These are phyloP conservation scores for Orcinus orca DNA, from an alignment of 2,113 vertebrate genomes.

Conservation along the genomic window DNA sequence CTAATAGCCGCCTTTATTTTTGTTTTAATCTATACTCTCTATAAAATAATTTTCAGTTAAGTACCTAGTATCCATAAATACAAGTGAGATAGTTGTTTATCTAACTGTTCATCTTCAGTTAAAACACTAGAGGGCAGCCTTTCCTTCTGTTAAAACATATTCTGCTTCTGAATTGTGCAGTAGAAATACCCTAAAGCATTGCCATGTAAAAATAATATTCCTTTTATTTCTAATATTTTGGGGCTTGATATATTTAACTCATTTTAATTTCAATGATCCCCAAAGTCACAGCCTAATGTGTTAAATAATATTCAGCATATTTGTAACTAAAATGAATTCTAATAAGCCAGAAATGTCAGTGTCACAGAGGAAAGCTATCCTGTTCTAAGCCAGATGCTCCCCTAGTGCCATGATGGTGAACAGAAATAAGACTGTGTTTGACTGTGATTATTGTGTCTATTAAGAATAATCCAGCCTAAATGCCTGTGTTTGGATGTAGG, in stretches of 20 bases:
- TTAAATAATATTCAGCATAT: neutral
- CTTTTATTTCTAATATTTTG: neutral
- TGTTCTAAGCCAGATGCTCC: neutral
- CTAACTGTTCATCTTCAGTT: conserved; percentile 58
- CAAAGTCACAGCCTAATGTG: neutral
- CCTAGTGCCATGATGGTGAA: fast-evolving
- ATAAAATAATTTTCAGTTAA: neutral
- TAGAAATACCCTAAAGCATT: neutral
- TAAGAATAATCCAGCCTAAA: neutral
- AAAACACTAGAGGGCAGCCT: conserved; percentile 79
- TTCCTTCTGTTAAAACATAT: conserved; percentile 62
- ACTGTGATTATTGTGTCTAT: neutral
- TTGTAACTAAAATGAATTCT: neutral
- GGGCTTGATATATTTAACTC: neutral
- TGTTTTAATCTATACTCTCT: neutral
- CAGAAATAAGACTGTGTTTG: neutral
- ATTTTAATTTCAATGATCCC: neutral
- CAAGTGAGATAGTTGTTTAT: neutral
- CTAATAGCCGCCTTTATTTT: neutral
- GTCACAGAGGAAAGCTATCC: neutral
- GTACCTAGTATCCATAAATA: neutral
- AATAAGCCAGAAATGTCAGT: neutral
- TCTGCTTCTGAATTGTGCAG: neutral
- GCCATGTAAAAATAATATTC: neutral
- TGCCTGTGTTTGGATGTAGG: neutral